Conservation (phyloP, 2,888 invertebrate genomes). For the Aquatica leii region DNA sequence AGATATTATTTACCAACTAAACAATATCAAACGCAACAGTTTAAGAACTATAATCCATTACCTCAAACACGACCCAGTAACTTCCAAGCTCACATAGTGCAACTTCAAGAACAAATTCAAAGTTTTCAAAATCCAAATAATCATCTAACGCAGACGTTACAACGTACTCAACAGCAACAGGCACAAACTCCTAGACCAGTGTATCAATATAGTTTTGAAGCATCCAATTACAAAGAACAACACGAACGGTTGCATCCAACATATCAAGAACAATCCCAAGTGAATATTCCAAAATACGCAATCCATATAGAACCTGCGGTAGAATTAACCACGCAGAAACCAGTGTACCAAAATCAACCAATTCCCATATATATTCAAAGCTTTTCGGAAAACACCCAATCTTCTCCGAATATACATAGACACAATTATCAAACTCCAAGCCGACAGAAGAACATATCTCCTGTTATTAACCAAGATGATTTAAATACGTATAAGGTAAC, state of each 20-base stretch:
- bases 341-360: constrained; percentile 40
- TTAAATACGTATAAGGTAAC: constrained; percentile 48
- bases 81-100: constrained; percentile 72
- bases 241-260: constrained; percentile 52
- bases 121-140: constrained; percentile 65
- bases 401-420: constrained; percentile 39
- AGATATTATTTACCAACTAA: constrained; percentile 52
- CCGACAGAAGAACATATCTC: constrained; percentile 29
- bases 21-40: constrained; percentile 48
- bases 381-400: constrained; percentile 62
- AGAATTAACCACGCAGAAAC: constrained; percentile 51
- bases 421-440: constrained; percentile 61
- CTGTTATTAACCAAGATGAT: not conserved
- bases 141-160: constrained; percentile 46
- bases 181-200: constrained; percentile 69
- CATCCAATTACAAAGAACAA: constrained; percentile 64
- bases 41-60: constrained; percentile 49
- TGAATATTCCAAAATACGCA: constrained; percentile 49
- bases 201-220: constrained; percentile 79
- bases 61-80: constrained; percentile 61
- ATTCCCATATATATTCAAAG: constrained; percentile 34
- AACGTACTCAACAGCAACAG: constrained; percentile 60
- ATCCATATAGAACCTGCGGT: constrained; percentile 59
- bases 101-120: constrained; percentile 72
- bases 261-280: not conserved